Evolutionary conservation across 2,888 invertebrate genomes (phyloP).

Genomic region (Brachylomia viminalis): DNA sequence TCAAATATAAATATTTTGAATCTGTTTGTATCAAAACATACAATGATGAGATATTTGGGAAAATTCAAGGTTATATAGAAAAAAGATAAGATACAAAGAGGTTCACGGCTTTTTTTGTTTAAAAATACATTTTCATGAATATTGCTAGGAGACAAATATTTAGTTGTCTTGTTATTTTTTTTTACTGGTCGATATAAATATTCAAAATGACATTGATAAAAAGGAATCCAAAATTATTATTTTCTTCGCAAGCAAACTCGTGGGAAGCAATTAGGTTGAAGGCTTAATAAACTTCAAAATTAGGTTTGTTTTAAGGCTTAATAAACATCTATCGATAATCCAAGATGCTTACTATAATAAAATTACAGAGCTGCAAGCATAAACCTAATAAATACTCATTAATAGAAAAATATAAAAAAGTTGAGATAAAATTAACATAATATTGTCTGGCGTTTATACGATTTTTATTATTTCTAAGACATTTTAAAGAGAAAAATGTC

Average conservation of each 20-base stretch:
- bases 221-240: neutral
- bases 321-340: constrained; percentile 35
- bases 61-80: neutral
- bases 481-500: constrained; percentile 33
- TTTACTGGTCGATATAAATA: neutral
- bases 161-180: neutral
- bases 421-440: constrained; percentile 44
- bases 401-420: constrained; percentile 36
- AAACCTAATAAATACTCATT: constrained; percentile 36
- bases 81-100: neutral
- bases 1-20: neutral
- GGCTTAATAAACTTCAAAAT: constrained; percentile 21
- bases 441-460: constrained; percentile 37
- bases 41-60: neutral
- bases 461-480: constrained; percentile 41
- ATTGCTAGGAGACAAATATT: too few species aligned
- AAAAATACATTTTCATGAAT: neutral
- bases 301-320: constrained; percentile 7
- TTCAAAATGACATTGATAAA: neutral
- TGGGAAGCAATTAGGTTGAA: constrained; percentile 4
- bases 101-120: neutral
- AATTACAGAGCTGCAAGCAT: constrained; percentile 14
- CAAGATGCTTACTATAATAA: constrained; percentile 13
- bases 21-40: neutral
- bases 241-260: neutral